These are phyloP conservation scores for Cassiopea xamachana DNA, from an alignment of 30 jellyfish, hydroid and myxozoan species.

Conservation along the genomic window DNA sequence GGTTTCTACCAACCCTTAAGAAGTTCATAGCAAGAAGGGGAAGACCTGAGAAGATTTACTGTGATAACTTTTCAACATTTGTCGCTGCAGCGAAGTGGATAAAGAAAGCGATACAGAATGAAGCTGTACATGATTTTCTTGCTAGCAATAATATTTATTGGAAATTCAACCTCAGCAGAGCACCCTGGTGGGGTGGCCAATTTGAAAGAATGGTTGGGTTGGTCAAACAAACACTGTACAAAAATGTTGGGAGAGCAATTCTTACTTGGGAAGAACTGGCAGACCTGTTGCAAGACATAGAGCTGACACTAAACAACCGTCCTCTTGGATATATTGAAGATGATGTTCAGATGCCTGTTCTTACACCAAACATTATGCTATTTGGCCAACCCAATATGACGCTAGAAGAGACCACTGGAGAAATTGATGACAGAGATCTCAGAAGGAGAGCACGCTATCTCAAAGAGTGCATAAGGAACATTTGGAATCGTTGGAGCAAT, in stretches of 20 bases:
- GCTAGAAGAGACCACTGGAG: background rate
- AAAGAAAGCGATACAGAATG: background rate
- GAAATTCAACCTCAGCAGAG: too few species aligned
- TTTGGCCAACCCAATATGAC: slow-evolving; percentile 56
- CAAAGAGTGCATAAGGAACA: too few species aligned
- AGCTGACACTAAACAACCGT: slow-evolving; percentile 65
- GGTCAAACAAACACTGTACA: too few species aligned
- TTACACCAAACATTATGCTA: slow-evolving; percentile 72
- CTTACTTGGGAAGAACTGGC: too few species aligned
- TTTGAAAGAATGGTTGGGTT: too few species aligned
- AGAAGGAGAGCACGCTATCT: too few species aligned
- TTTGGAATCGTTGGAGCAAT: slow-evolving; percentile 36
- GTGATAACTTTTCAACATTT: slow-evolving; percentile 68
- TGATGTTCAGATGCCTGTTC: slow-evolving; percentile 67
- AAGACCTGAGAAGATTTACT: slow-evolving; percentile 28
- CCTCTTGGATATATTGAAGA: slow-evolving; percentile 80
- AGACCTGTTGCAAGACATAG: slow-evolving; percentile 28
- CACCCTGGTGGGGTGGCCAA: too few species aligned
- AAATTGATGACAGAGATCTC: too few species aligned
- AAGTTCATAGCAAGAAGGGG: slow-evolving; percentile 24
- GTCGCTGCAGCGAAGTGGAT: slow-evolving; percentile 36
- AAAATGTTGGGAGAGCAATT: too few species aligned
- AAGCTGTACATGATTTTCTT: slow-evolving; percentile 57
- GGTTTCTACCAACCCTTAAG: slow-evolving; percentile 57
- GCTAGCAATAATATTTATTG: background rate